Conservation (phyloP, 2,113 vertebrate genomes). For the Psophia crepitans region DNA sequence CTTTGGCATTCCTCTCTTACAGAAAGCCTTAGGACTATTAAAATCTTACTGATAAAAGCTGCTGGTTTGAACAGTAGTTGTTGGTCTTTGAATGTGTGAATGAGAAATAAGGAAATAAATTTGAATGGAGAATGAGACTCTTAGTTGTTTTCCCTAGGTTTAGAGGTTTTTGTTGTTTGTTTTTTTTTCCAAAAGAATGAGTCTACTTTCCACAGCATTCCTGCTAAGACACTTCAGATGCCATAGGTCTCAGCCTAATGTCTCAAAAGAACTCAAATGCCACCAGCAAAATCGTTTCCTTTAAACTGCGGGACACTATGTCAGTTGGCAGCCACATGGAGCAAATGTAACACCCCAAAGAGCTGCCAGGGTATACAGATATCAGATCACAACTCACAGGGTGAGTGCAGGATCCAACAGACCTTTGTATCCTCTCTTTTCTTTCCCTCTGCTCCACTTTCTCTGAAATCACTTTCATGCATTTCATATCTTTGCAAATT, state of each 20-base stretch:
- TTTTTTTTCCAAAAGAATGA: background rate
- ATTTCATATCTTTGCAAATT: background rate
- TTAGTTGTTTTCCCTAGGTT: background rate
- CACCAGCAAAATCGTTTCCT: rapidly evolving
- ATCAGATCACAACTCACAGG: background rate
- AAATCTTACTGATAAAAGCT: background rate
- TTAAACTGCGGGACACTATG: too few relatives aligned
- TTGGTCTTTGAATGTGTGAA: background rate
- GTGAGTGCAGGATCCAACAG: background rate
- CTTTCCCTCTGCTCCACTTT: background rate
- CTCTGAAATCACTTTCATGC: background rate
- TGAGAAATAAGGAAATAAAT: background rate
- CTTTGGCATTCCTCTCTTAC: background rate
- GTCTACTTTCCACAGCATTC: background rate
- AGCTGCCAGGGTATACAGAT: background rate
- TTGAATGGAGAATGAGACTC: background rate
- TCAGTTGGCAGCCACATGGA: background rate
- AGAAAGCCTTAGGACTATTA: background rate
- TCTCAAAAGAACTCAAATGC: background rate
- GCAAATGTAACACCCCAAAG: background rate
- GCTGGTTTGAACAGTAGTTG: background rate
- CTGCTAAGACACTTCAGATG: background rate
- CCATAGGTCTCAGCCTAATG: background rate
- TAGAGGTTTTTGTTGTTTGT: background rate
- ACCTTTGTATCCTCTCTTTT: background rate